phyloP scores from a whole-genome alignment of 2,797 vertebrate species.

The Odontamblyopus rebecca region DNA sequence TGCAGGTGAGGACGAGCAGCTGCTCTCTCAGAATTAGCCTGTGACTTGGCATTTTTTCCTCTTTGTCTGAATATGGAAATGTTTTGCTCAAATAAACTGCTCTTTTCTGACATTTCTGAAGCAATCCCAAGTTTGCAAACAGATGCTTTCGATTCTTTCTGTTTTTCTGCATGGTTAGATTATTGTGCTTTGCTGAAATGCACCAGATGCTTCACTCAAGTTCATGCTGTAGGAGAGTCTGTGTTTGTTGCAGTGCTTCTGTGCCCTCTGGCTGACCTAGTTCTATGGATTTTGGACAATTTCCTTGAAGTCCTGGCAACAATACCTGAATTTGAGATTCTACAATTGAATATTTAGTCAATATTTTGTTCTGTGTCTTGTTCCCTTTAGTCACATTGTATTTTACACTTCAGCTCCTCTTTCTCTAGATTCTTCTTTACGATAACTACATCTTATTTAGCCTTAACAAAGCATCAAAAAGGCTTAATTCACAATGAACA shows the following conservation, averaged over 20 bases:
- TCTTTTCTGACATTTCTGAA: conserved; percentile 1
- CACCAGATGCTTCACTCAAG: neutral
- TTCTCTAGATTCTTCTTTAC: too few relatives aligned
- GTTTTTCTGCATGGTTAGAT: neutral
- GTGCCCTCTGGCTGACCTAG: conserved; percentile 25
- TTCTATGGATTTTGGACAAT: conserved; percentile 17
- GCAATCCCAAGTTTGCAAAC: neutral
- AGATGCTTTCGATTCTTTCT: neutral
- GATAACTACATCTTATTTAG: too few relatives aligned
- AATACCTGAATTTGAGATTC: conserved; percentile 3
- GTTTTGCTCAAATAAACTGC: neutral
- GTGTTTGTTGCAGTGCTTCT: neutral
- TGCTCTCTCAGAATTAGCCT: conserved; percentile 23
- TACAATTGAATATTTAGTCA: too few relatives aligned
- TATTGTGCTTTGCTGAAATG: neutral
- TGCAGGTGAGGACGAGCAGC: conserved; percentile 28
- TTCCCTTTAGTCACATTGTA: too few relatives aligned
- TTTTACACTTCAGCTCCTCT: too few relatives aligned
- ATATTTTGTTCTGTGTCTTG: too few relatives aligned
- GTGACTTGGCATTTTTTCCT: conserved; percentile 14
- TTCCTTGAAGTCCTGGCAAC: conserved; percentile 8
- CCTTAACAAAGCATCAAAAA: too few relatives aligned
- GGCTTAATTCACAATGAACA: too few relatives aligned
- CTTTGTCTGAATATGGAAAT: neutral
- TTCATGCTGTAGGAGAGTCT: neutral